Percentiles rank a stretch among this genome's conserved stretches.
Conservation (phyloP, 1,140 invertebrate genomes). For the Lepidurus couesii region DNA sequence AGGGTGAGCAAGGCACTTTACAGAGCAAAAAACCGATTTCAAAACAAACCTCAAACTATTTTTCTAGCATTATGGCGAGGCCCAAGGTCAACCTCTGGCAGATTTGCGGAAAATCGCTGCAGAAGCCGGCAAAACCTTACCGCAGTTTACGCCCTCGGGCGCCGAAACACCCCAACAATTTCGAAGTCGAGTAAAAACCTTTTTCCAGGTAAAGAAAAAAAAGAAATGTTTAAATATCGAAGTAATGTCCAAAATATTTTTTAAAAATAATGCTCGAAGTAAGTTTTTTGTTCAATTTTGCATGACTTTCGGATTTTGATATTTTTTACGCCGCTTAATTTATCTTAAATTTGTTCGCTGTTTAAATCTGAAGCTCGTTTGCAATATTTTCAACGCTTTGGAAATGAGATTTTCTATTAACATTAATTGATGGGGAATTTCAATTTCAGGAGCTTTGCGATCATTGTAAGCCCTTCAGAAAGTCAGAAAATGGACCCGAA, state of each 20-base stretch:
- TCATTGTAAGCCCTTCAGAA: background rate
- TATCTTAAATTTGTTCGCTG: background rate
- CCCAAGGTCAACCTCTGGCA: background rate
- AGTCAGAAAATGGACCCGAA: background rate
- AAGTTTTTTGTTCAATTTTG: background rate
- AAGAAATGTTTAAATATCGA: background rate
- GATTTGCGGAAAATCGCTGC: conserved; percentile 23
- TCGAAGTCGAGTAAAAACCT: conserved; percentile 9
- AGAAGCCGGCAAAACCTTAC: background rate
- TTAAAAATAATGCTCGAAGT: background rate
- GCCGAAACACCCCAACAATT: conserved; percentile 27
- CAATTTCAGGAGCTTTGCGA: background rate
- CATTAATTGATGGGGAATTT: background rate
- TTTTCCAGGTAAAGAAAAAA: conserved; percentile 21
- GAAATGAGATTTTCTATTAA: too few relatives aligned
- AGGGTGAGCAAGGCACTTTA: conserved; percentile 7
- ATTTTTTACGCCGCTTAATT: background rate
- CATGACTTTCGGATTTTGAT: background rate
- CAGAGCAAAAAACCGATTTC: background rate
- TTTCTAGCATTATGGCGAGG: conserved; percentile 25
- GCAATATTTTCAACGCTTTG: too few relatives aligned
- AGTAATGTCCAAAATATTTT: background rate
- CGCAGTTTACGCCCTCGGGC: conserved; percentile 10
- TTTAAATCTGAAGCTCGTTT: background rate
- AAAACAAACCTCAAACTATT: background rate